Percentiles rank a stretch among this genome's conserved stretches.
These are phyloP conservation scores for Lithophane leautieri DNA, from an alignment of 2,888 invertebrate species.

Conservation along the genomic window DNA sequence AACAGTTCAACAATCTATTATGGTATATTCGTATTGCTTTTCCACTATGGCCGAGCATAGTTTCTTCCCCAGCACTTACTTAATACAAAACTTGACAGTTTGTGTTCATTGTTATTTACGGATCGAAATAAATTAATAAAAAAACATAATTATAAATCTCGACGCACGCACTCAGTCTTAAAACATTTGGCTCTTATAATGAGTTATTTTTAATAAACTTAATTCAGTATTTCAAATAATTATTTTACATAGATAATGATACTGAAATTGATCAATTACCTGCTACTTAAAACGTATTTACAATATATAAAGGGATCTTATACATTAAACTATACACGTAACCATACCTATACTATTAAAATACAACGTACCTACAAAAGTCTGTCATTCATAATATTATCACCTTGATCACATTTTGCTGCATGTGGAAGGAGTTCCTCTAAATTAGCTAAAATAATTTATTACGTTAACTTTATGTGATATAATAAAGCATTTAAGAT, in stretches of 20 bases:
- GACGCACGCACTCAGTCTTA: slow-evolving; percentile 88
- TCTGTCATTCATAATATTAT: slow-evolving; percentile 81
- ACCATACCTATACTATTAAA: slow-evolving; percentile 74
- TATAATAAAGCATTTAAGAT: slow-evolving; percentile 62
- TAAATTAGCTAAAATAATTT: slow-evolving; percentile 76
- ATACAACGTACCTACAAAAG: slow-evolving; percentile 76
- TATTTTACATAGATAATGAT: slow-evolving; percentile 70
- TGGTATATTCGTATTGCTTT: slow-evolving; percentile 61
- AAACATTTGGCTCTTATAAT: slow-evolving; percentile 89
- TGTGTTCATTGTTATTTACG: slow-evolving; percentile 42
- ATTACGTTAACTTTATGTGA: slow-evolving; percentile 62
- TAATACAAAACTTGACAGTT: slow-evolving; percentile 52
- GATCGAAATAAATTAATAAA: slow-evolving; percentile 59
- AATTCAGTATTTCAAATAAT: slow-evolving; percentile 66
- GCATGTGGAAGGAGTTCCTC: slow-evolving; percentile 80
- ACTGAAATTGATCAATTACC: slow-evolving; percentile 71
- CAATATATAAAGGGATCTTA: slow-evolving; percentile 72
- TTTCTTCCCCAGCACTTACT: slow-evolving; percentile 28
- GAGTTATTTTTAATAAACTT: slow-evolving; percentile 81
- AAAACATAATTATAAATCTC: slow-evolving; percentile 72
- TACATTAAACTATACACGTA: slow-evolving; percentile 73
- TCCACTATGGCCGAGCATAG: slow-evolving; percentile 50
- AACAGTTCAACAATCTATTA: slow-evolving; percentile 59
- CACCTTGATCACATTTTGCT: slow-evolving; percentile 84
- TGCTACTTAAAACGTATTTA: slow-evolving; percentile 76